A percentile compares a stretch with the other conserved stretches of the same genome.
Evolutionary conservation across 1,140 invertebrate species (phyloP).

Genomic region (Drosophila subobscura): DNA sequence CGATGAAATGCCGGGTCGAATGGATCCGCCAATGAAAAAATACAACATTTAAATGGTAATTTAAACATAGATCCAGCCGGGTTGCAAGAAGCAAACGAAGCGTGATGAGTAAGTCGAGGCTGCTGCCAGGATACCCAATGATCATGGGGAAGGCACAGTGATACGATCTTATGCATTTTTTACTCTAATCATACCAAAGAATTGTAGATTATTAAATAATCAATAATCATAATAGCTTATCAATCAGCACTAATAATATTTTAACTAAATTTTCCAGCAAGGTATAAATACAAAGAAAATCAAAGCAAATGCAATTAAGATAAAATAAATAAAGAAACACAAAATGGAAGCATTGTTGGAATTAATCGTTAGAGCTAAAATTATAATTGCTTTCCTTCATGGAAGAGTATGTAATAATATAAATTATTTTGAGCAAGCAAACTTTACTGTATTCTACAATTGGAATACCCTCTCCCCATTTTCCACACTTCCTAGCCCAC

Average conservation of each 20-base stretch:
- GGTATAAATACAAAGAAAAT: too few relatives aligned
- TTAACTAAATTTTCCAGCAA: too few relatives aligned
- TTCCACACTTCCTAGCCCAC: not conserved
- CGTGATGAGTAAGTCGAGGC: not conserved
- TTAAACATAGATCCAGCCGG: conserved; percentile 50
- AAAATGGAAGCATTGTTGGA: too few relatives aligned
- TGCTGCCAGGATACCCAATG: conserved; percentile 31
- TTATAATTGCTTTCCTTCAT: not conserved
- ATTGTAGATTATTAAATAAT: too few relatives aligned
- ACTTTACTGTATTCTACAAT: not conserved
- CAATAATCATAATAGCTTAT: too few relatives aligned
- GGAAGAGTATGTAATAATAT: too few relatives aligned
- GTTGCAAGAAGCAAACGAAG: conserved; percentile 34
- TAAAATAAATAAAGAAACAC: too few relatives aligned
- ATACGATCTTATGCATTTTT: not conserved
- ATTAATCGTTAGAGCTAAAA: not conserved
- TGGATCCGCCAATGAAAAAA: conserved; percentile 17
- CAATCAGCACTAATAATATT: too few relatives aligned
- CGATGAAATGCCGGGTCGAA: conserved; percentile 41
- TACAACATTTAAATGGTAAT: conserved; percentile 53
- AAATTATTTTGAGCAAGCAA: too few relatives aligned
- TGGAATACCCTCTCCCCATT: not conserved
- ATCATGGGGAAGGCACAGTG: conserved; percentile 9
- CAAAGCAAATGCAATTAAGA: too few relatives aligned
- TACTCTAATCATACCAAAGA: too few relatives aligned